Evolutionary conservation across 1,140 invertebrate genomes (phyloP).

Genomic region (Nephotettix cincticeps): DNA sequence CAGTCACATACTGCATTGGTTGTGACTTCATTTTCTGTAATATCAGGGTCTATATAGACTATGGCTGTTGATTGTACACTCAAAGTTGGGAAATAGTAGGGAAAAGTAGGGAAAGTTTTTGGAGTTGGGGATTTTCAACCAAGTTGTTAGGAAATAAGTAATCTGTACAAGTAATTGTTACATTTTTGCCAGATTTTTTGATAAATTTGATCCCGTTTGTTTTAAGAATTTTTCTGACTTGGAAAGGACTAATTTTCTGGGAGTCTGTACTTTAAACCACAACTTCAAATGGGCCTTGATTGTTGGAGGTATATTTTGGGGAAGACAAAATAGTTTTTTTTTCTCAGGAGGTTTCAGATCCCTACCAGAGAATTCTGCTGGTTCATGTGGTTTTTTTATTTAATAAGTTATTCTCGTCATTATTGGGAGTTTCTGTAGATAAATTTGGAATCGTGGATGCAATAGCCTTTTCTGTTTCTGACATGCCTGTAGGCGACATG

Average conservation of each 20-base stretch:
- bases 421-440: too few relatives aligned
- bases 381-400: too few relatives aligned
- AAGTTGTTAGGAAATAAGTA: background rate
- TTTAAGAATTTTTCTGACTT: background rate
- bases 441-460: too few relatives aligned
- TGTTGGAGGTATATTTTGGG: too few relatives aligned
- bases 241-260: background rate
- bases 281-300: conserved; percentile 15
- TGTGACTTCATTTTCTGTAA: background rate
- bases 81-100: background rate
- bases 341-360: too few relatives aligned
- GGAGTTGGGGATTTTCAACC: background rate
- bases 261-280: background rate
- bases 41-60: background rate
- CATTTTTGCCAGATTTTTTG: background rate
- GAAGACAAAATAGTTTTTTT: too few relatives aligned
- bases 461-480: too few relatives aligned
- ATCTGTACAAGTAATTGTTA: background rate
- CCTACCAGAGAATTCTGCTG: too few relatives aligned
- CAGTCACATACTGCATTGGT: background rate
- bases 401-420: too few relatives aligned
- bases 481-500: too few relatives aligned
- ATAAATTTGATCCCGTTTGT: background rate
- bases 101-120: background rate
- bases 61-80: background rate